Evolutionary conservation across 1,140 invertebrate genomes (phyloP), one percentile per base, ranked within the genome.

Genomic region (Batillaria attramentaria): DNA sequence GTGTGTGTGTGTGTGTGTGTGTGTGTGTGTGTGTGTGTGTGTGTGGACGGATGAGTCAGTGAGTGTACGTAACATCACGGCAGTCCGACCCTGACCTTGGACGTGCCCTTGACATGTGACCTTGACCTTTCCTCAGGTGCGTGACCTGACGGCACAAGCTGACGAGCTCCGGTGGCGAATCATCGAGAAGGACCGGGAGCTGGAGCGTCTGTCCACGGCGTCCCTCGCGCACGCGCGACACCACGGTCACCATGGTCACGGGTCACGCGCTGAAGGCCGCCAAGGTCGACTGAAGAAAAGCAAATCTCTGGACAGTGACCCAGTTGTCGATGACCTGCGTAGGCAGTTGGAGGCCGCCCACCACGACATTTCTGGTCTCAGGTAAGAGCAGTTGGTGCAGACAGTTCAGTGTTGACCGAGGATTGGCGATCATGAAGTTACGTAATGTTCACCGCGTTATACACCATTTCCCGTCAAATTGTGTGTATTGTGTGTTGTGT

Each of bases 171-270:
- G 95, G 80, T 94, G 94, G 85, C 95, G 95, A 88, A 86, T 97
- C 3, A 94, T 95, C 75, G 95, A 96, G 90, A 96, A 96, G 87
- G 95, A 97, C 88, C 92, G 95, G 85, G 94, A 95, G 84, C 94
- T 95, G 86, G 95, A 96, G 91, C 92, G 94, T 76, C 89, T 96
- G 60, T 93, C 72, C 28, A 57, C 72, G 92, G 28, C 93, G 94
- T 83, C 93, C 74, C 5, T 70, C 70, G 57, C 81, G 79, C 93
- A 88, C 81, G 77, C 81, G 91, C 84, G 81, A 82, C 84, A n/a
- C 79, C 33, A 72, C 72, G 33, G 77, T 16, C 35, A 73, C 5
- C 81, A 91, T 83, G 81, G 83, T 81, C 10, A 82, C 39, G 76
- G 78, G 42, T 8, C 24, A 74, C 42, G 42, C n/a, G n/a, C n/a